These are phyloP conservation scores for Chaetoderma sp. DNA, from an alignment of 2,888 invertebrate species.

Conservation along the genomic window DNA sequence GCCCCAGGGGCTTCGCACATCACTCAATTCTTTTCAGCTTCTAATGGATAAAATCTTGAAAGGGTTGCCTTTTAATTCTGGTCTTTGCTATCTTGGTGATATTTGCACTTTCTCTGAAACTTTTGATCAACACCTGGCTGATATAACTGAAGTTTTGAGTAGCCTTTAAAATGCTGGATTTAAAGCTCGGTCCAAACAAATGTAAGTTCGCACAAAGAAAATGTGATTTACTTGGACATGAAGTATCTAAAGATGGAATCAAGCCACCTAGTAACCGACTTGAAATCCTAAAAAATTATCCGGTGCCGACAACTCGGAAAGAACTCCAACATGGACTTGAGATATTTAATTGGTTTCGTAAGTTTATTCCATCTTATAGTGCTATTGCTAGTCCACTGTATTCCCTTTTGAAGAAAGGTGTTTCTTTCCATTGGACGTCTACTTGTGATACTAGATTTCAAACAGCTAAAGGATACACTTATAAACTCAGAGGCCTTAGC, in stretches of 20 bases:
- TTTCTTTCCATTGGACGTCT: slow-evolving; percentile 2
- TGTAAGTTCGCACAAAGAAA: slow-evolving; percentile 5
- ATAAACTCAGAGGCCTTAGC: slow-evolving; percentile 13
- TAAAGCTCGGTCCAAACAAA: slow-evolving; percentile 3
- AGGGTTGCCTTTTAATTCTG: slow-evolving; percentile 8
- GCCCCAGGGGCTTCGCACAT: not conserved
- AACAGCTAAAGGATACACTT: not conserved
- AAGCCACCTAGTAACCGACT: not conserved
- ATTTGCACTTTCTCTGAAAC: slow-evolving; percentile 5
- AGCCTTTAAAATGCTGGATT: not conserved
- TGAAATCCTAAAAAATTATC: slow-evolving; percentile 9
- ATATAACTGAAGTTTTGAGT: not conserved
- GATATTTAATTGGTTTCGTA: slow-evolving; percentile 18
- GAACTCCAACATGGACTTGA: slow-evolving; percentile 21
- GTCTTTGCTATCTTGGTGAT: slow-evolving; percentile 15
- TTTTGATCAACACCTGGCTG: slow-evolving; percentile 7
- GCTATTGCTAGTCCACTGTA: slow-evolving; percentile 4
- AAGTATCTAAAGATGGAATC: slow-evolving; percentile 9
- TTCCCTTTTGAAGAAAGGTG: not conserved
- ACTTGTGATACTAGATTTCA: slow-evolving; percentile 6
- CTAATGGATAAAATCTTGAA: slow-evolving; percentile 4
- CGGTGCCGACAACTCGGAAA: not conserved
- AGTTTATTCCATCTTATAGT: slow-evolving; percentile 11
- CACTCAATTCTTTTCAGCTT: slow-evolving; percentile 8
- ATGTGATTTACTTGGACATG: not conserved